Evolutionary conservation across 2,797 vertebrate genomes (phyloP), one percentile per base, ranked within the genome.

Genomic region (Lagorchestes hirsutus): DNA sequence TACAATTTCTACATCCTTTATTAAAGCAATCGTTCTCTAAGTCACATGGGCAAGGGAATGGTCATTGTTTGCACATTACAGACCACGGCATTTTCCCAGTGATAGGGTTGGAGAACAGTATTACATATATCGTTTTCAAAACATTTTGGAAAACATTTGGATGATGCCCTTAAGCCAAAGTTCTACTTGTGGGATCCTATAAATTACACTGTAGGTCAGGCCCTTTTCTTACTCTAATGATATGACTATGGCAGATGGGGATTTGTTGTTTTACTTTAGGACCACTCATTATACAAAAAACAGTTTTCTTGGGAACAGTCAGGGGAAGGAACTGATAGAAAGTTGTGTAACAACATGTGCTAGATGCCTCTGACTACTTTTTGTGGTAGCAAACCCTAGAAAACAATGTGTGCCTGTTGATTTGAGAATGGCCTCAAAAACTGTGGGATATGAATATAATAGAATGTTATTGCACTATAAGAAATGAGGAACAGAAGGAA

Each of bases 61-160:
- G 54, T 52, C 0, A 0, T 0, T 94, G 95, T 94, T 93, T 22
- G 24, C 0, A 52, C 2, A 1, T 91, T 14, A 50, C 91, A 28
- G 91, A 46, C 6, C 0, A 74, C 50, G 40, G 8, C 0, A 4
- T 1, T 54, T 87, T 59, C 29, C 92, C 94, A 90, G 97, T 95
- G 93, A 13, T 24, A 92, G 94, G 50, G 6, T 74, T 56, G 29
- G 58, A 52, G 18, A 28, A 91, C 93, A 90, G 62, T 52, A 58
- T 22, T 0, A 5, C 55, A 57, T 95, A 0, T 74, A 98, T 98
- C 97, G 96, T 97, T 95, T 97, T 93, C 94, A 92, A 97, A 98
- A 95, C 92, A 90, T 94, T 91, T 55, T 6, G 55, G 22, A 74
- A 93, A 91, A 55, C 90, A 92, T 97, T 97, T 92, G 96, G 87